These are phyloP conservation scores for Latrodectus hesperus DNA, from an alignment of 2,888 invertebrate species.

Conservation along the genomic window DNA sequence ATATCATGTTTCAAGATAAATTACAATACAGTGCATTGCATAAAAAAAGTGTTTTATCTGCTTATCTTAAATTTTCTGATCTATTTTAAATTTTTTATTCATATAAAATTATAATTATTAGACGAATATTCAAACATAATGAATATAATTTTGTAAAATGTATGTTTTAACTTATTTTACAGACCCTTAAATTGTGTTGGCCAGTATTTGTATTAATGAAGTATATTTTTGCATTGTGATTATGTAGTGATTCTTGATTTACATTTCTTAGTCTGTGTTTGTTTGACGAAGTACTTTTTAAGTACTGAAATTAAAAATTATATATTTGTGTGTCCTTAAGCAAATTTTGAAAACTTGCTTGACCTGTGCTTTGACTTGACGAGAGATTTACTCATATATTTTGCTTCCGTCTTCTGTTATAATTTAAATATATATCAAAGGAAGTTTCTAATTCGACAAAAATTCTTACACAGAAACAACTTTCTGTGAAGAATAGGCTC, in stretches of 20 bases:
- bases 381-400: conserved; percentile 1
- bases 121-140: neutral
- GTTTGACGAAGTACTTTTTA: conserved; percentile 62
- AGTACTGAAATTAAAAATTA: conserved; percentile 53
- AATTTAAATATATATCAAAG: neutral
- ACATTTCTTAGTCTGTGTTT: conserved; percentile 30
- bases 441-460: neutral
- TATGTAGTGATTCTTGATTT: conserved; percentile 32
- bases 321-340: neutral
- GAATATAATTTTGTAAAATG: neutral
- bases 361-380: neutral
- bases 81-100: neutral
- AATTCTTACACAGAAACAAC: neutral
- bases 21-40: no score
- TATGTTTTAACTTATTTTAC: neutral
- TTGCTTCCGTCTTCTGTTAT: neutral
- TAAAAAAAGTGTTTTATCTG: no score
- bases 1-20: no score
- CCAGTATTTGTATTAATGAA: conserved; percentile 56
- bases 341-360: neutral
- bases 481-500: neutral
- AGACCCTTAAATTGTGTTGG: conserved; percentile 37
- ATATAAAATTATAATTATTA: neutral
- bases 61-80: neutral
- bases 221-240: conserved; percentile 51